These are phyloP conservation scores for Ariolimax columbianus DNA, from an alignment of 2,888 invertebrate species.

Conservation along the genomic window DNA sequence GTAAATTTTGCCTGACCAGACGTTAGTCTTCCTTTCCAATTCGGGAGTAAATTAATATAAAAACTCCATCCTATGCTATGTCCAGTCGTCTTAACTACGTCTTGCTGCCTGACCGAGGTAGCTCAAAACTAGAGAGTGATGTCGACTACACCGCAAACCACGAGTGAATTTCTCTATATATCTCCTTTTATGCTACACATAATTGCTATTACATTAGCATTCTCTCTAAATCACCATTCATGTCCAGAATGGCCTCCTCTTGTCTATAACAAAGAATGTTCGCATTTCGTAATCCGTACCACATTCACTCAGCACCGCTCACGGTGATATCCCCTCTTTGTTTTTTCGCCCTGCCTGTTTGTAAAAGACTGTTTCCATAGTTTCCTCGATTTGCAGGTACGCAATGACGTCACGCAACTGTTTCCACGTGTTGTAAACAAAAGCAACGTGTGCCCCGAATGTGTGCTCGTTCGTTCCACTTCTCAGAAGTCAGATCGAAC, in stretches of 20 bases:
- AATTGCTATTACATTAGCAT: not conserved
- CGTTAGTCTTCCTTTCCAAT: too few relatives aligned
- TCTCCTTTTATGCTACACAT: too few relatives aligned
- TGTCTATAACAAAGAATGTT: not conserved
- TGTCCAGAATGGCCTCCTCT: not conserved
- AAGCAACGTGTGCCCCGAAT: not conserved
- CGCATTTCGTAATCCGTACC: not conserved
- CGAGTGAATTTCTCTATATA: too few relatives aligned
- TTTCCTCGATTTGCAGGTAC: not conserved
- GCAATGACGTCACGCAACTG: not conserved
- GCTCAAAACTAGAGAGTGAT: too few relatives aligned
- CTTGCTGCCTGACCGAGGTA: too few relatives aligned
- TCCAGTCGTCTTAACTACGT: too few relatives aligned
- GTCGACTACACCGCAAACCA: too few relatives aligned
- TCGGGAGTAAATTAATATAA: too few relatives aligned
- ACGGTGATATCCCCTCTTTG: not conserved
- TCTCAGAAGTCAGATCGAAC: not conserved
- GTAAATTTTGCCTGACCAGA: too few relatives aligned
- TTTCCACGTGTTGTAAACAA: not conserved
- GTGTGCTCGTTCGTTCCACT: not conserved
- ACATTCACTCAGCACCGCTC: not conserved
- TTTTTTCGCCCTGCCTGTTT: not conserved
- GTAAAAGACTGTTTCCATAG: not conserved
- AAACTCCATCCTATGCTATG: too few relatives aligned
- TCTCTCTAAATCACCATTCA: not conserved